Base-by-base conservation (phyloP, 2,888 invertebrate species). In the Phyto melanocephala region DNA sequence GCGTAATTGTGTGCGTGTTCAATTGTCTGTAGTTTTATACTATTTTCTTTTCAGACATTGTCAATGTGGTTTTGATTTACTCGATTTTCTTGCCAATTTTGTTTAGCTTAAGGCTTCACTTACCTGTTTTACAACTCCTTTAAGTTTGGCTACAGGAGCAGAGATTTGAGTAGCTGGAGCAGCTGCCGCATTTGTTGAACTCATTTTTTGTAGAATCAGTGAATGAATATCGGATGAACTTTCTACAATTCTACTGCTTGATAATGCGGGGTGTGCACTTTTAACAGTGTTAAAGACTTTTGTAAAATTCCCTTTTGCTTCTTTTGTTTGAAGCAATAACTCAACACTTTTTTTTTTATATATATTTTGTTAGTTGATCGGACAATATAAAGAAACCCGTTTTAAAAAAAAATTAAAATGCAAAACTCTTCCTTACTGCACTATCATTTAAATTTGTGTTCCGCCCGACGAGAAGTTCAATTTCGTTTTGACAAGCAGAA, bases 111-210 rank as follows among this genome's bases (percentile, higher is more conserved):
- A 11, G 17, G 45, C 71, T 74, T 10, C 28, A 86, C 89, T 89
- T 88, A 91, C 91, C 88, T 91, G 91, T 85, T 91, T 91, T 35
- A 91, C 91, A 85, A 91, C 87, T 83, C 91, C 91, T 84, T 87
- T 88, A 58, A 88, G 86, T 79, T 81, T 83, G 37, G 83, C 87
- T 86, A 86, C 84, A 84, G 88, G 86, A 75, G 89, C 86, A 67
- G 87, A 86, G n/a, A 85, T 85, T 78, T 87, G 87, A 86, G 88
- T 87, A 82, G 89, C 86, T 87, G 88, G 85, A 85, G 87, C 87
- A 86, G 87, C 88, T 88, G 90, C 87, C 84, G 89, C 86, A 78
- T 84, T 85, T 88, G 88, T 82, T 84, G 87, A 83, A 88, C 87
- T 87, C 88, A 87, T 88, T 86, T 87, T 83, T 35, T 81, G 45